A percentile compares a stretch with the other conserved stretches of the same genome.
Conservation (phyloP, 1,140 invertebrate genomes). For the Drosophila parabipectinata region DNA sequence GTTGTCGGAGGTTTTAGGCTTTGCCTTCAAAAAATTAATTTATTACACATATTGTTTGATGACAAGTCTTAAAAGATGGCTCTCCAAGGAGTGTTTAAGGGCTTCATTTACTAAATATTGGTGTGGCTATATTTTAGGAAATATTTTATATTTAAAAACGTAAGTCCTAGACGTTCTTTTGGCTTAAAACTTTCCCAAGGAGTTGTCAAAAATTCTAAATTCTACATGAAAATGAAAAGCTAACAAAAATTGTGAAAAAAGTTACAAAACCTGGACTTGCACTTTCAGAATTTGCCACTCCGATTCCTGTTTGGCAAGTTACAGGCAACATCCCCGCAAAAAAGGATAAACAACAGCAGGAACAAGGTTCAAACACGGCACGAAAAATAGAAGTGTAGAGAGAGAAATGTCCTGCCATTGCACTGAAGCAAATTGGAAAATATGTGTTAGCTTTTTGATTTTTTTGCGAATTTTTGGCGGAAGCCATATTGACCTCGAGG, state of each 20-base stretch:
- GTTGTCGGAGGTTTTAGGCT: no score
- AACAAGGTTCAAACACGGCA: neutral
- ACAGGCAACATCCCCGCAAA: neutral
- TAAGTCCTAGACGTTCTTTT: no score
- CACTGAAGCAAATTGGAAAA: conserved; percentile 72
- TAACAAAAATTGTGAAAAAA: neutral
- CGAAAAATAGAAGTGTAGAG: neutral
- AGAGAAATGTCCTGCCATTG: neutral
- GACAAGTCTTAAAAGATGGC: no score
- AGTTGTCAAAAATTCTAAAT: no score
- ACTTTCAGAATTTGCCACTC: neutral
- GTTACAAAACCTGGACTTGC: neutral
- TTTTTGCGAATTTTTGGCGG: conserved; percentile 4
- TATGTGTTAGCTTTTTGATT: conserved; percentile 73
- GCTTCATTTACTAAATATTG: no score
- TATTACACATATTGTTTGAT: no score
- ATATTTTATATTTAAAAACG: no score
- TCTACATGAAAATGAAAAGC: neutral
- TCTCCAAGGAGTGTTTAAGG: no score
- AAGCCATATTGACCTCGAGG: neutral
- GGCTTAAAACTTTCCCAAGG: no score
- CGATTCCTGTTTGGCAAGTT: neutral
- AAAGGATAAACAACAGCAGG: neutral
- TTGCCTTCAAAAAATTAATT: neutral
- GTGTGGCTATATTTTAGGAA: no score